A percentile compares a stretch with the other conserved stretches of the same genome.
Evolutionary conservation across 2,888 invertebrate species (phyloP).

Genomic region (Drosophila setosimentum): DNA sequence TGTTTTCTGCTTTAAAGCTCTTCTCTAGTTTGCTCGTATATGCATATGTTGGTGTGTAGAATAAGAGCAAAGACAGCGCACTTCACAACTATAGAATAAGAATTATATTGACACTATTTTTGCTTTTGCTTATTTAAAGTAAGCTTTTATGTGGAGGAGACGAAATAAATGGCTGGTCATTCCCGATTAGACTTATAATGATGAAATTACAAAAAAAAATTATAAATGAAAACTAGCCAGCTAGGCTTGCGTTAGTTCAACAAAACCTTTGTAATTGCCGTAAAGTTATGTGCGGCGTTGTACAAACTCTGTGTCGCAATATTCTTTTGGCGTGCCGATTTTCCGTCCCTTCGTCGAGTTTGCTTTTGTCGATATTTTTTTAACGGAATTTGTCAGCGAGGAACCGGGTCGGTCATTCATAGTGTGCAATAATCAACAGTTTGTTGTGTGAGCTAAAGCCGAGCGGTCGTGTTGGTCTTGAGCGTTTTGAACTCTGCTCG

Average conservation of each 20-base stretch:
- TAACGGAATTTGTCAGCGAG: constrained; percentile 2
- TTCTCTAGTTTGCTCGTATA: background rate
- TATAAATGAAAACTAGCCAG: background rate
- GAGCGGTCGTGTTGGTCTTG: constrained; percentile 10
- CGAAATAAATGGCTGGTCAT: background rate
- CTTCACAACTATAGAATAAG: background rate
- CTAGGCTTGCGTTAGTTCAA: background rate
- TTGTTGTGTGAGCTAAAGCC: constrained; percentile 21
- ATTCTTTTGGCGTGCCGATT: background rate
- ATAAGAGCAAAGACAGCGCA: background rate
- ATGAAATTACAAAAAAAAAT: fast-evolving
- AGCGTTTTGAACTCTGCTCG: background rate
- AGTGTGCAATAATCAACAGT: constrained; percentile 19
- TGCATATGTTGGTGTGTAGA: background rate
- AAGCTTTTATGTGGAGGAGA: too few species aligned
- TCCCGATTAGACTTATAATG: background rate
- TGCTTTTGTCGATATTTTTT: background rate
- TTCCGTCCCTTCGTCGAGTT: constrained; percentile 5
- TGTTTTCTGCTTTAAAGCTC: background rate
- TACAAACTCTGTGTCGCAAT: constrained; percentile 3
- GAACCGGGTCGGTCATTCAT: constrained; percentile 6
- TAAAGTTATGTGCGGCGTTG: constrained; percentile 1
- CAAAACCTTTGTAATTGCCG: background rate
- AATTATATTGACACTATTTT: background rate
- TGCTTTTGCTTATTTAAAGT: too few species aligned